Percentiles rank a stretch among this genome's conserved stretches.
These are phyloP conservation scores for Tragelaphus eurycerus DNA, from an alignment of 2,797 vertebrate genomes.

Conservation along the genomic window DNA sequence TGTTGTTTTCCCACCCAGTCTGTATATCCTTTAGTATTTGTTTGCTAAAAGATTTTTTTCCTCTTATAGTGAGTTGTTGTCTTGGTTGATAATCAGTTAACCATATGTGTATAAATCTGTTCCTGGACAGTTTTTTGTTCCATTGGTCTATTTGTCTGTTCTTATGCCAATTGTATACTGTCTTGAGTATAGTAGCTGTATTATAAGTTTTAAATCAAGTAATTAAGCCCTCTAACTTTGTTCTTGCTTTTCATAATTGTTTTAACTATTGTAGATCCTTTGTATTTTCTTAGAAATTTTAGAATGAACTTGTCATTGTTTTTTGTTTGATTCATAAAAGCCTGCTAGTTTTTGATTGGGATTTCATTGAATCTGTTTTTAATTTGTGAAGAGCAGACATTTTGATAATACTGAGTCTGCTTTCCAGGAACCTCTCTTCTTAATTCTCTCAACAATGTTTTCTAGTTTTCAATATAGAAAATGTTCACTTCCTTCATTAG, in stretches of 20 bases:
- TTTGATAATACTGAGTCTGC: not conserved
- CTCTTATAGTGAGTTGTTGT: not conserved
- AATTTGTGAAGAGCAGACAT: not conserved
- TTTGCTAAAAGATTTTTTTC: not conserved
- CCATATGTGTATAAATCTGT: not conserved
- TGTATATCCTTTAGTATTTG: not conserved
- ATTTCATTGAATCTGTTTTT: not conserved
- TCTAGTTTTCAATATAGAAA: not conserved
- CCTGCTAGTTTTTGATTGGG: slow-evolving; percentile 9
- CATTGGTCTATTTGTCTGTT: not conserved
- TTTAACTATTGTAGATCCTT: not conserved
- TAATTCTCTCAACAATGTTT: not conserved
- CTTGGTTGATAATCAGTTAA: not conserved
- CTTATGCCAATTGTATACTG: not conserved
- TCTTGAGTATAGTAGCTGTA: not conserved
- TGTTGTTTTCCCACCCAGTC: rapidly evolving
- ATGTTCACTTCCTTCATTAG: not conserved
- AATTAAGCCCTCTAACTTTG: not conserved
- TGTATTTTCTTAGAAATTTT: not conserved
- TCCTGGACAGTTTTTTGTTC: not conserved
- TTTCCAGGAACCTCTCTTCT: not conserved
- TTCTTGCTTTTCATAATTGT: not conserved
- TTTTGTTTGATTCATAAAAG: not conserved
- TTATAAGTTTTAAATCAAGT: not conserved
- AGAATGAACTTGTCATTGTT: not conserved